These are phyloP conservation scores for Otocyon megalotis DNA, from an alignment of 2,113 vertebrate species.

Conservation along the genomic window DNA sequence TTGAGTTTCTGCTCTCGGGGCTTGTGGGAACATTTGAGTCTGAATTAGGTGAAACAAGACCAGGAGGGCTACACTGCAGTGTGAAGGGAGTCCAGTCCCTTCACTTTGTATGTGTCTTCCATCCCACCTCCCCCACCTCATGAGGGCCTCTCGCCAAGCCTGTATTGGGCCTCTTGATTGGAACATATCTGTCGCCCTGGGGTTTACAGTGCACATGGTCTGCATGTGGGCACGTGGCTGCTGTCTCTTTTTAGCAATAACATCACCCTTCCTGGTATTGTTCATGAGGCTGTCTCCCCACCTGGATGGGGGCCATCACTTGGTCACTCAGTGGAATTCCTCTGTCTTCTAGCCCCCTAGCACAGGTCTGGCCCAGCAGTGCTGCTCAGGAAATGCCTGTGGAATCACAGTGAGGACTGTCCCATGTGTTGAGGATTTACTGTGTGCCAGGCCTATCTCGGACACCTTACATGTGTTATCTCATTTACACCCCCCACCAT, in stretches of 20 bases:
- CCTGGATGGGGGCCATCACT: constrained; percentile 46
- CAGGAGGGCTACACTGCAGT: not conserved
- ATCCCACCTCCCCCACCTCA: not conserved
- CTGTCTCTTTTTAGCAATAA: constrained; percentile 59
- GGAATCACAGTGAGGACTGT: constrained; percentile 57
- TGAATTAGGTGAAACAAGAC: not conserved
- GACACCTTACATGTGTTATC: constrained; percentile 49
- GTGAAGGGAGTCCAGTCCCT: not conserved
- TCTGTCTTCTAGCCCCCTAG: constrained; percentile 46
- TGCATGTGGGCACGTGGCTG: not conserved
- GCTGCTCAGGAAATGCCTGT: constrained; percentile 75
- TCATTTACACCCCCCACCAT: constrained; percentile 28
- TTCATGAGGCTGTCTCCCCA: constrained; percentile 33
- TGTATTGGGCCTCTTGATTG: not conserved
- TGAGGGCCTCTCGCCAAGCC: not conserved
- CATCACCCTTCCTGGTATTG: constrained; percentile 7
- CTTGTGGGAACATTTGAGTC: not conserved
- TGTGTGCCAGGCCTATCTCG: constrained; percentile 39
- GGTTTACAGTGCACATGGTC: not conserved
- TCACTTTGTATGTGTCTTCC: not conserved
- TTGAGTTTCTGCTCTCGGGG: not conserved
- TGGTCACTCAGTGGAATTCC: constrained; percentile 50
- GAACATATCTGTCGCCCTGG: not conserved
- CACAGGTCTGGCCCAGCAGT: not conserved
- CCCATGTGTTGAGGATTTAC: constrained; percentile 70